Evolutionary conservation across 2,888 invertebrate genomes (phyloP).

Genomic region (Phrixothrix hirtus): DNA sequence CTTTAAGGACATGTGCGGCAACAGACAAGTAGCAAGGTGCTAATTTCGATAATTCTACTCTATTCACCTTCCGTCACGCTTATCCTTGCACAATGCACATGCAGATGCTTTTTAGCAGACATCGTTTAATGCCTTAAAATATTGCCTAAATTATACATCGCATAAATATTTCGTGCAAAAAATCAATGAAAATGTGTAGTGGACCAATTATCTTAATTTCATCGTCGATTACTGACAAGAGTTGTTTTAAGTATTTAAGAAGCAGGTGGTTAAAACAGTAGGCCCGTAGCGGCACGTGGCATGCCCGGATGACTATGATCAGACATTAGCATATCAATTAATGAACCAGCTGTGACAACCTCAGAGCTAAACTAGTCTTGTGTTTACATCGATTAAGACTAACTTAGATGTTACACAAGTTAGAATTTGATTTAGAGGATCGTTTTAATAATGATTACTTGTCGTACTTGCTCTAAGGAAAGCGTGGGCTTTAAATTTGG

Average conservation of each 20-base stretch:
- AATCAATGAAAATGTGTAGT: slow-evolving; percentile 11
- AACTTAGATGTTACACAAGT: slow-evolving; percentile 20
- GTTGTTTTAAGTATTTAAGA: slow-evolving; percentile 15
- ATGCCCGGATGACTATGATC: slow-evolving; percentile 40
- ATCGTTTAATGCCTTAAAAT: background rate
- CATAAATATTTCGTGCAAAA: slow-evolving; percentile 2
- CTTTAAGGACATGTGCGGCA: slow-evolving; percentile 21
- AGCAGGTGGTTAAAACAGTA: slow-evolving; percentile 30
- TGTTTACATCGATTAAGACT: slow-evolving; percentile 36
- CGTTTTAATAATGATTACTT: background rate
- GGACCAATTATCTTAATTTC: slow-evolving; percentile 12
- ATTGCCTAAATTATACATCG: background rate
- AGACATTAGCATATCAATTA: slow-evolving; percentile 49
- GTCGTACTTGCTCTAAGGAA: no score
- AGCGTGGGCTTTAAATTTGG: no score
- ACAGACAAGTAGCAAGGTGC: slow-evolving; percentile 23
- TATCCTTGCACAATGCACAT: slow-evolving; percentile 17
- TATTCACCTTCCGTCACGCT: slow-evolving; percentile 33
- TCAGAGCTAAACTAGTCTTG: slow-evolving; percentile 56
- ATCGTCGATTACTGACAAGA: slow-evolving; percentile 10
- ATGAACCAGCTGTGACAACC: slow-evolving; percentile 55
- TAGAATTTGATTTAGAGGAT: slow-evolving; percentile 12
- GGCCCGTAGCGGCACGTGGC: slow-evolving; percentile 41
- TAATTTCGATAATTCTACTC: slow-evolving; percentile 34
- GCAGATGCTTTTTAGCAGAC: slow-evolving; percentile 5